phyloP scores from a whole-genome alignment of 1,140 invertebrate genomes.

The Apis cerana region DNA sequence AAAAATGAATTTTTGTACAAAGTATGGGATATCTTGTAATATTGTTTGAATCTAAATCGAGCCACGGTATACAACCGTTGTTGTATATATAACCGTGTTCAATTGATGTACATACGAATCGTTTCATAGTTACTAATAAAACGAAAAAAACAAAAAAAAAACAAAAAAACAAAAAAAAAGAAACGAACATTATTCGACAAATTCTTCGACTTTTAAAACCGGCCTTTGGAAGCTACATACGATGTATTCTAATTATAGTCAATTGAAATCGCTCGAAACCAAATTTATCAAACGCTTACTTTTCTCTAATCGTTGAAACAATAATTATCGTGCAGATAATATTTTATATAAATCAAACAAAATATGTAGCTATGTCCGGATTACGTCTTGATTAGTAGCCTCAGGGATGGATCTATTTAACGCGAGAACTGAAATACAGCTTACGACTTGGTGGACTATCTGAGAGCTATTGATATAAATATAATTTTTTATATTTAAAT shows the following conservation, averaged over 20 bases:
- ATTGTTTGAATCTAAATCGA: slow-evolving; percentile 44
- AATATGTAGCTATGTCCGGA: slow-evolving; percentile 9
- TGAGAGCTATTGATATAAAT: slow-evolving; percentile 17
- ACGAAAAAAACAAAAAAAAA: slow-evolving; percentile 10
- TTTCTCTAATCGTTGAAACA: slow-evolving; percentile 42
- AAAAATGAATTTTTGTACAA: slow-evolving; percentile 60
- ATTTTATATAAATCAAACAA: slow-evolving; percentile 18
- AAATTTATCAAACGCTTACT: slow-evolving; percentile 30
- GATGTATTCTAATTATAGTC: slow-evolving; percentile 36
- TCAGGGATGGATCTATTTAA: slow-evolving; percentile 28
- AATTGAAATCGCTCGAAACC: slow-evolving; percentile 39
- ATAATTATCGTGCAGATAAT: slow-evolving; percentile 40
- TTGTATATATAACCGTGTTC: slow-evolving; percentile 54
- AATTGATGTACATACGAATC: slow-evolving; percentile 73
- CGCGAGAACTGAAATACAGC: slow-evolving; percentile 3
- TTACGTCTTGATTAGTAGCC: slow-evolving; percentile 28
- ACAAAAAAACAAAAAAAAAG: neutral
- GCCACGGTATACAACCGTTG: slow-evolving; percentile 21
- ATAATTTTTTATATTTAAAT: slow-evolving; percentile 12
- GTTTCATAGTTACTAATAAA: slow-evolving; percentile 74
- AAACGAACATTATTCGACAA: slow-evolving; percentile 41
- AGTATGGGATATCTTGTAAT: slow-evolving; percentile 47
- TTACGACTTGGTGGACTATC: slow-evolving; percentile 25
- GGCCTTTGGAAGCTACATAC: slow-evolving; percentile 27
- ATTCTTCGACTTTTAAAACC: slow-evolving; percentile 49